Percentiles rank a stretch among this genome's conserved stretches.
phyloP scores from a whole-genome alignment of 2,888 invertebrate genomes.

The Limnephilus auricula region DNA sequence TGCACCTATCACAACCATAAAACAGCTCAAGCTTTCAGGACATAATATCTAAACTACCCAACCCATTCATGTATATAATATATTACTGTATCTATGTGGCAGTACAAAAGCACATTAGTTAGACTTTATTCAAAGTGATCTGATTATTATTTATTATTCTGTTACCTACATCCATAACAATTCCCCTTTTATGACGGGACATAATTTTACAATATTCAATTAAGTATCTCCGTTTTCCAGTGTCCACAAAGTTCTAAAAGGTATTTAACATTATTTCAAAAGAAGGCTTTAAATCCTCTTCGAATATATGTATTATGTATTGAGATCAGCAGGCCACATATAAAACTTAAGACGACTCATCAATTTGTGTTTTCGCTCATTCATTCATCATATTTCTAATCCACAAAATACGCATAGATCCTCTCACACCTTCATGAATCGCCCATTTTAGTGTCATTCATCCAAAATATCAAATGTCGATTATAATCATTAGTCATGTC shows the following conservation, averaged over 20 bases:
- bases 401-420: not conserved
- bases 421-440: slow-evolving; percentile 14
- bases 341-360: not conserved
- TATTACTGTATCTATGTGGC: not conserved
- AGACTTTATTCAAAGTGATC: not conserved
- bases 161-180: not conserved
- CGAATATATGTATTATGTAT: not conserved
- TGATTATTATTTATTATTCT: not conserved
- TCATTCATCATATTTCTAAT: not conserved
- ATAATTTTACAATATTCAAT: not conserved
- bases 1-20: slow-evolving; percentile 17
- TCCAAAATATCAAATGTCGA: slow-evolving; percentile 14
- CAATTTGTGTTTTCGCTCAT: not conserved
- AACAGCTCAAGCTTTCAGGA: not conserved
- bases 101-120: not conserved
- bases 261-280: not conserved
- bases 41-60: not conserved
- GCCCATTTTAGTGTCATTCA: slow-evolving; percentile 33
- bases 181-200: not conserved
- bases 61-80: not conserved
- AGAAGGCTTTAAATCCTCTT: not conserved
- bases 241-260: not conserved
- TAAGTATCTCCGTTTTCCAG: not conserved
- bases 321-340: not conserved
- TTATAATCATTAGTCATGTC: not conserved